Evolutionary conservation across 92 coral and sea anemone genomes (phyloP), one percentile per base, ranked within the genome.

Genomic region (Anthopleura xanthogrammica): DNA sequence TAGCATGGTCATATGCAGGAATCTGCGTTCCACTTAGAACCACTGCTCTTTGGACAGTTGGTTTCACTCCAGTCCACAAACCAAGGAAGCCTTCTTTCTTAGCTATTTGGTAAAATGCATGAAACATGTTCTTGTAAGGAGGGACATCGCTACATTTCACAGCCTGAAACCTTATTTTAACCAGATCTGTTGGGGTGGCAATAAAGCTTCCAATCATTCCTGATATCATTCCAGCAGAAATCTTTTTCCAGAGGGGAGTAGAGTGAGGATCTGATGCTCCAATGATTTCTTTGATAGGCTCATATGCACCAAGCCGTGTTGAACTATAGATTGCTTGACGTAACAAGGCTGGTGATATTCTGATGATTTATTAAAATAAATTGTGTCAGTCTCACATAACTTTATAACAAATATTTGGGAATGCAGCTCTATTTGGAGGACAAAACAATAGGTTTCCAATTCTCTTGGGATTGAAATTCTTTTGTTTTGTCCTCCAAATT

Each of bases 131-230:
- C 55, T 78, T 88, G 90, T 96, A 96, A 6, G 90, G 95, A 65
- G 92, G 85, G 29, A 84, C 74, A 41, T 89, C 87, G 12, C 97
- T 93, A 64, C 92, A 78, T 41, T 79, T 90, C 7, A 90, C 80
- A 65, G 98, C 96, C 92, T 92, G 94, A 39, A 96, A 83, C 60
- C 99, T 89, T 60, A 96, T 94, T 85, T 96, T 96, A 8, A 96
- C 92, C 85, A 96, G 85, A 76, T 96, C 99, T 52, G 99, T 96
- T 1, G 99, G 99, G 75, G 94, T 91, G 40, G 99, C 99, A 16
- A 96, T 88, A 7, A 98, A 90, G 80, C 98, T 95, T 16, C 98
- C 99, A 82, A 96, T 92, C 19, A 95, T 92, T 19, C 98, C 99
- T n/a, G 99, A 91, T 24, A 83, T 79, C 78, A 93, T 92, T 7